Base-by-base conservation (phyloP, 2,888 invertebrate genomes). In the Caenorhabditis sp. region DNA sequence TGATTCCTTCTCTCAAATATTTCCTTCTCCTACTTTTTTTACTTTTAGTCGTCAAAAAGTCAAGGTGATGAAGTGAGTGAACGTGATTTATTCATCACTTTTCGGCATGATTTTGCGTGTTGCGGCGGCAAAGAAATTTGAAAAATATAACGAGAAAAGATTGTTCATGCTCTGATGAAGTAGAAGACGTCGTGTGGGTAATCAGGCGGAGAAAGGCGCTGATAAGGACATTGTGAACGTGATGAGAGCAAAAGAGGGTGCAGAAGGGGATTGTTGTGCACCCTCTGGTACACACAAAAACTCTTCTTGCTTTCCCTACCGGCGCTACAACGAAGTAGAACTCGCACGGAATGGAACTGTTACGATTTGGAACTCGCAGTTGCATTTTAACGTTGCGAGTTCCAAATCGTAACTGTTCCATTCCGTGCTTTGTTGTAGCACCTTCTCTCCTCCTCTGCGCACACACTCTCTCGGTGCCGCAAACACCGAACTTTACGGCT, bases 61-160 rank as follows among this genome's bases (percentile, higher is more conserved):
- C n/a, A n/a, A n/a, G n/a, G 56, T 43, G 56, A 41, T 11, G 30
- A 17, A 61, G 48, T 26, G 37, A 22, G 13, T 8, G 1, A 20
- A 1, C 8, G 24, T 50, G 20, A 50, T 27, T 48, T 50, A 35
- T 61, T 61, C 61, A 61, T 11, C 11, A 26, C 24, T 46, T 59
- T 48, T 20, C 26, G 17, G 13, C 32, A 35, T 52, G 59, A 61
- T 61, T 61, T 61, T 27, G 61, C 61, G 50, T 61, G 50, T 50
- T 27, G 26, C 17, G 30, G 13, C n/a, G 24, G 9, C 26, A n/a
- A 15, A 32, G n/a, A 46, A 46, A 46, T 13, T 27, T 32, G 39
- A 24, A 32, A 48, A 50, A 35, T 39, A 39, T 37, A 46, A 26
- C 46, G 20, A 22, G 13, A n/a, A 37, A 20, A 41, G 27, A 13